Base-by-base conservation (phyloP, 1,140 invertebrate genomes). In the Lethocerus indicus region DNA sequence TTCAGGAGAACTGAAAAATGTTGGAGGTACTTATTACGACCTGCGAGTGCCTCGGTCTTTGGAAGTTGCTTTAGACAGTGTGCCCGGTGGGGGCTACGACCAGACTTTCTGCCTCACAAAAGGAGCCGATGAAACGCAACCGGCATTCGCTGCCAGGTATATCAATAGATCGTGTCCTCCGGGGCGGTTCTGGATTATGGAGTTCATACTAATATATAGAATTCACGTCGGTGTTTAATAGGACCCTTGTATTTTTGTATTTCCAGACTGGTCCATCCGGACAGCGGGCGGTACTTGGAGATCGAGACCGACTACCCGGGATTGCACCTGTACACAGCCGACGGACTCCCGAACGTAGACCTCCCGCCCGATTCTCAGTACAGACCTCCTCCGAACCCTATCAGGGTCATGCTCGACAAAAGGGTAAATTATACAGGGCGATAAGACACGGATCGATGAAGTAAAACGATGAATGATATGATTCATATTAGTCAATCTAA, bases 21-120 rank as follows among this genome's bases (percentile, higher is more conserved):
- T 87, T 0, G 68, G 71, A 1, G 72, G 71, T 1, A 82, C 78
- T 0, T 56, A 67, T 0, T 83, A 71, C 60, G 87, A 94, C 64
- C 64, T 94, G 2, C 71, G 78, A 7, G 62, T 67, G 2, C 53
- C 65, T 2, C 72, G 64, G 28, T 53, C 61, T 26, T 58, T 85
- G 2, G 67, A 67, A 14, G 61, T 68, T 13, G 68, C 68, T 2
- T 64, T 76, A 54, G 41, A 64, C 32, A 57, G 65, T 47, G 54
- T 69, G 28, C 63, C 68, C 25, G 60, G 68, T 47, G 62, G 64
- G 47, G 81, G 81, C 1, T 83, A 71, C 54, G 77, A 85, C 62
- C 69, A 76, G 53, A 83, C 81, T 58, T 81, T 74, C 54, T 80
- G 79, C 53, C 55, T 83, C 9, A 71, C 64, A 42, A 64, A 58